Evolutionary conservation across 2,888 invertebrate genomes (phyloP).

Genomic region (Brassicogethes aeneus): DNA sequence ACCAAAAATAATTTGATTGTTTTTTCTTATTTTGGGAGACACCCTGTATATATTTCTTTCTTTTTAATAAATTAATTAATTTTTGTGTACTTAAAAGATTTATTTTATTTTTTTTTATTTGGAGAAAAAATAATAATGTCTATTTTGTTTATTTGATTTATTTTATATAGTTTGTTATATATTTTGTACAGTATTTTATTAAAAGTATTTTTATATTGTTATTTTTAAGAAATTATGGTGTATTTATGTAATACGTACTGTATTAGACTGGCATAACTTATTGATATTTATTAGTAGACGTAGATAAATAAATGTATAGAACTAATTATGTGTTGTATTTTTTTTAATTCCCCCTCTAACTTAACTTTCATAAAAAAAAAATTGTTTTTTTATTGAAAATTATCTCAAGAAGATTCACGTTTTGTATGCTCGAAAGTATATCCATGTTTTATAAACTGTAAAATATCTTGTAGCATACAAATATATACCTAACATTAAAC

Average conservation of each 20-base stretch:
- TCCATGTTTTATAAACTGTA: too few relatives aligned
- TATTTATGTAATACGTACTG: conserved; percentile 16
- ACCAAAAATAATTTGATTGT: conserved; percentile 10
- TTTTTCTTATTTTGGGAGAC: conserved; percentile 1
- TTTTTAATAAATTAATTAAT: background rate
- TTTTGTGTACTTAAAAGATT: conserved; percentile 3
- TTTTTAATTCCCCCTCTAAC: too few relatives aligned
- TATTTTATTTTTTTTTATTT: conserved; percentile 11
- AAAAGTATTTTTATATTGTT: conserved; percentile 24
- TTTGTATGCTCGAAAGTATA: too few relatives aligned
- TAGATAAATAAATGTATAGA: conserved; percentile 17
- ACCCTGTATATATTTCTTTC: background rate
- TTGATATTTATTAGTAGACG: conserved; percentile 27
- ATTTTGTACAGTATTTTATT: conserved; percentile 29
- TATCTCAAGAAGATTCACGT: too few relatives aligned
- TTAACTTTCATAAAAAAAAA: too few relatives aligned
- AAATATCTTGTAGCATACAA: too few relatives aligned
- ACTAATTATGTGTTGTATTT: too few relatives aligned
- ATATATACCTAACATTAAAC: too few relatives aligned
- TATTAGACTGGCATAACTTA: conserved; percentile 26
- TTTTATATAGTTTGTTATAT: conserved; percentile 19
- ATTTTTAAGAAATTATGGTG: conserved; percentile 17
- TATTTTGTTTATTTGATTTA: conserved; percentile 14
- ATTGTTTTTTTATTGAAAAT: too few relatives aligned
- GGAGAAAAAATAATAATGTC: conserved; percentile 10